Percentiles rank a stretch among this genome's conserved stretches.
Conservation (phyloP, 1,140 invertebrate species). For the Sitodiplosis mosellana region DNA sequence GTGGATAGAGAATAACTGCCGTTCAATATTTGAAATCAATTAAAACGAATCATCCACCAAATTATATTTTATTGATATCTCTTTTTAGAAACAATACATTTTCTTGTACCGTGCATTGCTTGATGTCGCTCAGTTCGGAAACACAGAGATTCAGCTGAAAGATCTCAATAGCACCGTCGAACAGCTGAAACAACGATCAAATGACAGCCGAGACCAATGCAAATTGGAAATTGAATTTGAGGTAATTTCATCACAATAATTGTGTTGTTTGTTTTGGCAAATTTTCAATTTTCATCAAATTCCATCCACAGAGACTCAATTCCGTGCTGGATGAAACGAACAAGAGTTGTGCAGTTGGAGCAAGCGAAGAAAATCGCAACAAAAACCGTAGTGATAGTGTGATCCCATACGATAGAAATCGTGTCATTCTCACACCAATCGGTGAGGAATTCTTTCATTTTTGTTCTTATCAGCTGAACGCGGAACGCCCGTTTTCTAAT, state of each 20-base stretch:
- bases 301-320: conserved; percentile 47
- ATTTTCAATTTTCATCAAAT: not conserved
- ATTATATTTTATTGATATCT: conserved; percentile 5
- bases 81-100: conserved; percentile 81
- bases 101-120: conserved; percentile 90
- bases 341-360: conserved; percentile 62
- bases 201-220: conserved; percentile 32
- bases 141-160: conserved; percentile 65
- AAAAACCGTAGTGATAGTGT: conserved; percentile 77
- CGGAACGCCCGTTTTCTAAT: too few relatives aligned
- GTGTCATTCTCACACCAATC: conserved; percentile 51
- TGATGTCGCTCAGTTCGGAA: conserved; percentile 83
- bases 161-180: conserved; percentile 51
- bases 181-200: conserved; percentile 39
- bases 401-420: conserved; percentile 80
- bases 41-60: not conserved
- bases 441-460: too few relatives aligned
- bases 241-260: conserved; percentile 28
- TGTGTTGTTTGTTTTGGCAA: not conserved
- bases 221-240: conserved; percentile 73
- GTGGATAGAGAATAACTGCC: conserved; percentile 13
- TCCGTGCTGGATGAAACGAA: conserved; percentile 56
- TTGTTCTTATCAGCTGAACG: too few relatives aligned
- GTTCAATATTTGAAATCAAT: not conserved
- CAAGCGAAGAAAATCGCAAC: conserved; percentile 63